These are phyloP conservation scores for Ichneumoninae sp. DNA, from an alignment of 2,888 invertebrate species.

Conservation along the genomic window DNA sequence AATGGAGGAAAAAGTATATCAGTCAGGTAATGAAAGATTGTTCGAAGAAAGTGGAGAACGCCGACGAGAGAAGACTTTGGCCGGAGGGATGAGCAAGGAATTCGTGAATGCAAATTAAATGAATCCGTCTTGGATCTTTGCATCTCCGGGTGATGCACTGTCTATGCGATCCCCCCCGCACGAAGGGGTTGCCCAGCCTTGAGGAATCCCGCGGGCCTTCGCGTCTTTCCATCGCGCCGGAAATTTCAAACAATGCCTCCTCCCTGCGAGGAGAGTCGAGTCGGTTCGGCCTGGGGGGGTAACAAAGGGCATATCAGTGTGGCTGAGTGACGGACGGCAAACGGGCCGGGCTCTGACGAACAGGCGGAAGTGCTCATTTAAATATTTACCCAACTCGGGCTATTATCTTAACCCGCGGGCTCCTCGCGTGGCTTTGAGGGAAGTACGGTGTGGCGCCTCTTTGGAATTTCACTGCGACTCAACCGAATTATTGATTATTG, in stretches of 20 bases:
- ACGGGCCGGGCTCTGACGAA: conserved; percentile 26
- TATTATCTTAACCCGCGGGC: conserved; percentile 56
- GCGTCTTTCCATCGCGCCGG: conserved; percentile 57
- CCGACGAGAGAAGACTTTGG: conserved; percentile 3
- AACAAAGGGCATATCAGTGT: conserved; percentile 67
- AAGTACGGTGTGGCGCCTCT: background rate
- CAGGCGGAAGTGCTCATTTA: conserved; percentile 68
- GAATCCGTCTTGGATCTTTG: conserved; percentile 40
- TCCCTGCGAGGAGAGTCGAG: conserved; percentile 33
- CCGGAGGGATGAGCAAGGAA: background rate
- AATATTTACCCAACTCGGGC: conserved; percentile 69
- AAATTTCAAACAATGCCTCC: conserved; percentile 60
- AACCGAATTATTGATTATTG: background rate
- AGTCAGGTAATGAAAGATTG: conserved; percentile 24
- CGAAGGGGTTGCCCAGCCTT: conserved; percentile 26
- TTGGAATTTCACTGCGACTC: conserved; percentile 3
- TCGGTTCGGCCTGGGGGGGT: conserved; percentile 15
- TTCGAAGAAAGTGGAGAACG: conserved; percentile 5
- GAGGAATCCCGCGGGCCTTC: conserved; percentile 23
- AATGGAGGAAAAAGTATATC: conserved; percentile 16
- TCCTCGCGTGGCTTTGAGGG: conserved; percentile 21
- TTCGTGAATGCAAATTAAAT: conserved; percentile 40
- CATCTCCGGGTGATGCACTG: background rate
- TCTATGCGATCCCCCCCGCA: background rate
- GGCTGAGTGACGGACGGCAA: conserved; percentile 68